Evolutionary conservation across 2,113 vertebrate genomes (phyloP).

Genomic region (Cavia porcellus): DNA sequence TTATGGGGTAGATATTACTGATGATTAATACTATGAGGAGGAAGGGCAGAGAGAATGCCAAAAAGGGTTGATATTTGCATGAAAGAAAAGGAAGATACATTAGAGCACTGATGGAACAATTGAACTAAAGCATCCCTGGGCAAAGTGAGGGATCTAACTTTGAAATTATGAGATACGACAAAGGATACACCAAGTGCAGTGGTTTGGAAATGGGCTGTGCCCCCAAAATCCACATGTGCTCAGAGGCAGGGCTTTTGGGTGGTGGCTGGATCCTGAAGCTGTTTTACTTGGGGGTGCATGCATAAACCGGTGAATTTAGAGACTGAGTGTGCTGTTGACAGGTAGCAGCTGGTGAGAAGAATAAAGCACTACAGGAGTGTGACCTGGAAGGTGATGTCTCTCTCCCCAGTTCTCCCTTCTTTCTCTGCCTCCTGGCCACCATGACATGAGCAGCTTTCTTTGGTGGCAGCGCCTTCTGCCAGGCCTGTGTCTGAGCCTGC

Average conservation of each 20-base stretch:
- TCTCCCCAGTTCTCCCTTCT: not conserved
- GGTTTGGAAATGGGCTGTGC: not conserved
- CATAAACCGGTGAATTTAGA: not conserved
- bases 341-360: not conserved
- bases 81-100: not conserved
- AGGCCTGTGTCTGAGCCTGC: not conserved
- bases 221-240: not conserved
- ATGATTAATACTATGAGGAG: not conserved
- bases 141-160: not conserved
- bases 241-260: not conserved
- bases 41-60: not conserved
- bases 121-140: not conserved
- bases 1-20: not conserved
- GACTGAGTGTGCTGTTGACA: not conserved
- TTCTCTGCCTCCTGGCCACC: not conserved
- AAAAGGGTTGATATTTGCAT: not conserved
- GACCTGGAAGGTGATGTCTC: not conserved
- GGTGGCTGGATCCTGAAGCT: too few species aligned
- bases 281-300: not conserved
- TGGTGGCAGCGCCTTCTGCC: not conserved
- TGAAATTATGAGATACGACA: not conserved
- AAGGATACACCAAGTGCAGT: not conserved
- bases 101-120: not conserved
- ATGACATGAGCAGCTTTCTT: not conserved
- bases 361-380: not conserved